These are phyloP conservation scores for Junco hyemalis DNA, from an alignment of 2,113 vertebrate species.

Conservation along the genomic window DNA sequence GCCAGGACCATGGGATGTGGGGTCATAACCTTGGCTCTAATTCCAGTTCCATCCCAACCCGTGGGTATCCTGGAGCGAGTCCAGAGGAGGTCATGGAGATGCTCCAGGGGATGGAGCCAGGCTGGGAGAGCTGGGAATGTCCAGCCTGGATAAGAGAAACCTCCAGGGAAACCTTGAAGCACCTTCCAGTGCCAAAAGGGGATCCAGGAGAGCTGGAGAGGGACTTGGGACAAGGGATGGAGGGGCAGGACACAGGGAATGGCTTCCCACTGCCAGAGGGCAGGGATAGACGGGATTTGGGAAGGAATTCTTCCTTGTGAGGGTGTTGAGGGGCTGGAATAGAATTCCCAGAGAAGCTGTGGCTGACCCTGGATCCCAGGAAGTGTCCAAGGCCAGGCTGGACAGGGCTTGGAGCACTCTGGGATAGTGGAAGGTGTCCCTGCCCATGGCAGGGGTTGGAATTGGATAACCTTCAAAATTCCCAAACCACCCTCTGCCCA, in stretches of 20 bases:
- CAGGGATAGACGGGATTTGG: no score
- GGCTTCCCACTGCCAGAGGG: background rate
- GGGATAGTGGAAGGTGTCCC: background rate
- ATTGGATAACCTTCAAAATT: background rate
- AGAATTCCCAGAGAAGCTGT: background rate
- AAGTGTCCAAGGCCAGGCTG: fast-evolving
- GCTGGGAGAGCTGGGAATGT: background rate
- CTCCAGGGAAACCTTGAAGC: fast-evolving
- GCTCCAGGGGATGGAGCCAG: background rate
- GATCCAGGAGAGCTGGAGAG: background rate
- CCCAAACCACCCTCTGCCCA: background rate
- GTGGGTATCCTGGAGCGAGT: fast-evolving
- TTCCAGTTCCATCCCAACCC: background rate
- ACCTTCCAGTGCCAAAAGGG: fast-evolving
- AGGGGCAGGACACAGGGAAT: background rate
- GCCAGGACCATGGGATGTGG: background rate
- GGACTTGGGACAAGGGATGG: background rate
- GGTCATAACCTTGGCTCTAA: background rate
- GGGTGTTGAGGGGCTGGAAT: fast-evolving
- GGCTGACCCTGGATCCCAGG: background rate
- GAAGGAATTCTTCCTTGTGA: fast-evolving
- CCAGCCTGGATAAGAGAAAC: fast-evolving
- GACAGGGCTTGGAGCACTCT: fast-evolving
- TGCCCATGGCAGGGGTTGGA: background rate
- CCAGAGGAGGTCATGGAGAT: fast-evolving